Percentiles rank a stretch among this genome's conserved stretches.
phyloP scores from a whole-genome alignment of 2,113 vertebrate genomes.

The Nibea albiflora region DNA sequence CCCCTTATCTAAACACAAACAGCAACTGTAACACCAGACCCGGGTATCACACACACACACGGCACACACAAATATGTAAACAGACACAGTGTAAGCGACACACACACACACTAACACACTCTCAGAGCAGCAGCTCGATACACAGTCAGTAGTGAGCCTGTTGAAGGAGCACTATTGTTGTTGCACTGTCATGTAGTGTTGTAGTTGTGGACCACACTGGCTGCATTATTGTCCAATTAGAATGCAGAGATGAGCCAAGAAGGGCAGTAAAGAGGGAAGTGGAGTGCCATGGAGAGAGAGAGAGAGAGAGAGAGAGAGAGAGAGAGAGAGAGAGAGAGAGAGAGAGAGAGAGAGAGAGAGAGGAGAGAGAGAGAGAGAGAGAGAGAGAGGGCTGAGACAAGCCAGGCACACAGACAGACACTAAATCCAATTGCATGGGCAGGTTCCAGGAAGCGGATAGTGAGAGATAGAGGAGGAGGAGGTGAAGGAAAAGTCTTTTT shows the following conservation, averaged over 20 bases:
- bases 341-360: constrained; percentile 18
- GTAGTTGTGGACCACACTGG: constrained; percentile 70
- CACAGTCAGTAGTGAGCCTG: constrained; percentile 38
- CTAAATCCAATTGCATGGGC: constrained; percentile 79
- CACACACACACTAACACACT: constrained; percentile 45
- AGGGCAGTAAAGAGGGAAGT: constrained; percentile 58
- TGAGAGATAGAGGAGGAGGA: constrained; percentile 55
- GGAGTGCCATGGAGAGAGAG: constrained; percentile 50
- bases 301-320: constrained; percentile 21
- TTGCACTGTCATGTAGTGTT: constrained; percentile 66
- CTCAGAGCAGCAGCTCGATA: constrained; percentile 37
- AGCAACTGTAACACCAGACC: constrained; percentile 61
- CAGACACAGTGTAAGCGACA: constrained; percentile 29
- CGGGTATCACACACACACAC: constrained; percentile 38
- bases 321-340: constrained; percentile 48
- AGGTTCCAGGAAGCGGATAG: constrained; percentile 75
- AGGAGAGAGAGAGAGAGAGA: constrained; percentile 43
- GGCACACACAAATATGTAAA: constrained; percentile 44
- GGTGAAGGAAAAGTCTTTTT: constrained; percentile 24
- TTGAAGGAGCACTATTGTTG: constrained; percentile 55
- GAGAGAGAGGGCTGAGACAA: constrained; percentile 66
- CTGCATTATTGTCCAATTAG: constrained; percentile 75
- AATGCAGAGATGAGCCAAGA: constrained; percentile 68
- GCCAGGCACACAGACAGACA: constrained; percentile 78
- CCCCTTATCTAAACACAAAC: constrained; percentile 72